Percentiles rank a stretch among this genome's conserved stretches.
These are phyloP conservation scores for Neoniphon sammara DNA, from an alignment of 2,797 vertebrate genomes.

Conservation along the genomic window DNA sequence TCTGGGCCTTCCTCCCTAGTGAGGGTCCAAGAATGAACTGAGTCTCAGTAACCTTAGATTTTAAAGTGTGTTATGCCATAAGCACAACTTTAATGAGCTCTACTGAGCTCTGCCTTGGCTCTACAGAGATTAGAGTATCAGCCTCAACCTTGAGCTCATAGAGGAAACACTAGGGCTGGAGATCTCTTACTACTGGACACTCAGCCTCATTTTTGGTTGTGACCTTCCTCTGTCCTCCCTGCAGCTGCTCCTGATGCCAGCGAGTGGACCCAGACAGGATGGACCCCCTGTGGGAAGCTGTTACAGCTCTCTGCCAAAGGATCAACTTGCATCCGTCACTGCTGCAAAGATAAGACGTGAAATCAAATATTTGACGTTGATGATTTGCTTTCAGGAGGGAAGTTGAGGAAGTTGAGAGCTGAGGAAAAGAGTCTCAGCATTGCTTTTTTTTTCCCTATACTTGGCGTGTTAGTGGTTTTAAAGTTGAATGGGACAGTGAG, in stretches of 20 bases:
- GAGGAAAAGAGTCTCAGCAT: conserved; percentile 8
- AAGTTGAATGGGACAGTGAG: conserved; percentile 11
- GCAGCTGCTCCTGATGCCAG: conserved; percentile 78
- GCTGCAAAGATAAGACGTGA: conserved; percentile 59
- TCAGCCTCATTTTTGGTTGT: conserved; percentile 59
- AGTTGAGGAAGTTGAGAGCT: conserved; percentile 30
- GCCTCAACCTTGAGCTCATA: conserved; percentile 68
- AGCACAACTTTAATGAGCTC: conserved; percentile 70
- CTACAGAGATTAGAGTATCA: conserved; percentile 57
- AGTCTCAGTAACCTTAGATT: conserved; percentile 54
- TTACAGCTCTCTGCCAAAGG: conserved; percentile 65
- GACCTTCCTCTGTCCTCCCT: conserved; percentile 78
- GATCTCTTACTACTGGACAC: conserved; percentile 69
- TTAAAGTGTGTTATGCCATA: conserved; percentile 43
- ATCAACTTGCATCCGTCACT: conserved; percentile 71
- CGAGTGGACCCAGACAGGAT: conserved; percentile 62
- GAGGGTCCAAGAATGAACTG: conserved; percentile 27
- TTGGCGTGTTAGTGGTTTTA: conserved; percentile 33
- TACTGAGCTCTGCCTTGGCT: conserved; percentile 50
- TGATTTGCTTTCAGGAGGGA: conserved; percentile 32
- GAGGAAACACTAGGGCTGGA: conserved; percentile 40
- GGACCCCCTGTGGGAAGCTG: conserved; percentile 71
- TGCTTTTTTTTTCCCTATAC: background rate
- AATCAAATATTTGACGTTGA: conserved; percentile 64
- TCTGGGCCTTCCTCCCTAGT: too few relatives aligned